Base-by-base conservation (phyloP, 2,888 invertebrate species). In the Punctoribates punctum region DNA sequence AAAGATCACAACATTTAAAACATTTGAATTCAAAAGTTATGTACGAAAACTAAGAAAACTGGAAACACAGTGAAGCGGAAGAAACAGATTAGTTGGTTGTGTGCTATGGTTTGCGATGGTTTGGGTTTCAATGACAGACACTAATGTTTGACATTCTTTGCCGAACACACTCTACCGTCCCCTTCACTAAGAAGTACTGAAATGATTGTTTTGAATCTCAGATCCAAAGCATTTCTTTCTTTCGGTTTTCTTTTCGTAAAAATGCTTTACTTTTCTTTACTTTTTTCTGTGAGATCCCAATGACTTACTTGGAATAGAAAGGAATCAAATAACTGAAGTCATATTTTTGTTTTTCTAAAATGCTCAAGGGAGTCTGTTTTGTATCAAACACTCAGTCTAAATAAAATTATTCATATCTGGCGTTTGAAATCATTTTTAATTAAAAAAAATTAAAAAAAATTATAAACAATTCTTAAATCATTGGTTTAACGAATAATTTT, bases 101-200 rank as follows among this genome's bases (percentile, higher is more conserved):
- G 57, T 23, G 51, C 57, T 23, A 42, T 57, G 25, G 23, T 57
- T 57, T 25, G 57, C 57, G 9, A 57, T 57, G 57, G 57, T 51
- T 51, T 51, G 20, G 57, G 25, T 57, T 57, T 57, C 57, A 57
- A 57, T 57, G 42, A 57, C 20, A 51, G 11, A 57, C 23, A 57
- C 23, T 57, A 57, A 57, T 57, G 57, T 57, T 57, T 57, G 57
- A 57, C 57, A 57, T 57, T 57, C 23, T 57, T 57, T 57, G 57
- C 23, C 23, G 25, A 57, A 57, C 23, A 57, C 42, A 57, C 57
- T 13, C 23, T 57, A 6, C 57, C 57, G n/a, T 51, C 5, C 51
- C 51, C 57, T 23, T 11, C 23, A 57, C 57, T 57, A 20, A 11
- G 17, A 51, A 6, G 51, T 20, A 51, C 25, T 57, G 9, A 57